Evolutionary conservation across 2,888 invertebrate genomes (phyloP).

Genomic region (Tetragnatha montana): DNA sequence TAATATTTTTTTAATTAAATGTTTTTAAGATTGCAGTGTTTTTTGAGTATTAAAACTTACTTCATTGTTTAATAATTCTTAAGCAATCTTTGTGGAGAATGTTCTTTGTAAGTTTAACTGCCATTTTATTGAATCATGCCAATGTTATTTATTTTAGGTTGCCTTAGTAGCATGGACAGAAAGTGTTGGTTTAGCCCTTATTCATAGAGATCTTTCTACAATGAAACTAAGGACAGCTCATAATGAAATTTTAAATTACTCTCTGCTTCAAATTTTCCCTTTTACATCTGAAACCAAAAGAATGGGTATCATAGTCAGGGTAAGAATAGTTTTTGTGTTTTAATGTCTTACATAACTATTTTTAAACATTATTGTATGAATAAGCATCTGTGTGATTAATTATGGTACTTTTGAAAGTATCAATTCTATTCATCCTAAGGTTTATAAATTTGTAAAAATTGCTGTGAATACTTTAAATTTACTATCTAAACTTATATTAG

Average conservation of each 20-base stretch:
- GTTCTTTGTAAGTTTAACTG: too few relatives aligned
- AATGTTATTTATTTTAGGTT: slow-evolving; percentile 77
- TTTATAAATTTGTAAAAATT: background rate
- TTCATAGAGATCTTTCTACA: slow-evolving; percentile 79
- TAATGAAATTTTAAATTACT: slow-evolving; percentile 79
- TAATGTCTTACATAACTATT: background rate
- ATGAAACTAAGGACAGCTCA: slow-evolving; percentile 79
- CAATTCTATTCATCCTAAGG: background rate
- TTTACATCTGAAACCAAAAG: slow-evolving; percentile 86
- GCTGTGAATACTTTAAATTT: background rate
- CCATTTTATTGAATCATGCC: too few relatives aligned
- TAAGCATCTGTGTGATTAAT: background rate
- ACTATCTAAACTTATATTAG: background rate
- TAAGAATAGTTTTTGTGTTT: slow-evolving; percentile 72
- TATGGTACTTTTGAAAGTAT: background rate
- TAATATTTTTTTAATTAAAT: background rate
- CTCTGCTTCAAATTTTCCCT: slow-evolving; percentile 83
- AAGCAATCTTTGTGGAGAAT: too few relatives aligned
- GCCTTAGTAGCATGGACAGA: slow-evolving; percentile 86
- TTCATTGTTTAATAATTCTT: too few relatives aligned
- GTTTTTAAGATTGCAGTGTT: background rate
- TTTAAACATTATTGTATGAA: background rate
- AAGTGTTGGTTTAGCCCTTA: slow-evolving; percentile 81
- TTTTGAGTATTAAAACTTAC: too few relatives aligned
- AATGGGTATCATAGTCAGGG: slow-evolving; percentile 85